Conservation (phyloP, 2,113 vertebrate genomes). For the Odobenus rosmarus region DNA sequence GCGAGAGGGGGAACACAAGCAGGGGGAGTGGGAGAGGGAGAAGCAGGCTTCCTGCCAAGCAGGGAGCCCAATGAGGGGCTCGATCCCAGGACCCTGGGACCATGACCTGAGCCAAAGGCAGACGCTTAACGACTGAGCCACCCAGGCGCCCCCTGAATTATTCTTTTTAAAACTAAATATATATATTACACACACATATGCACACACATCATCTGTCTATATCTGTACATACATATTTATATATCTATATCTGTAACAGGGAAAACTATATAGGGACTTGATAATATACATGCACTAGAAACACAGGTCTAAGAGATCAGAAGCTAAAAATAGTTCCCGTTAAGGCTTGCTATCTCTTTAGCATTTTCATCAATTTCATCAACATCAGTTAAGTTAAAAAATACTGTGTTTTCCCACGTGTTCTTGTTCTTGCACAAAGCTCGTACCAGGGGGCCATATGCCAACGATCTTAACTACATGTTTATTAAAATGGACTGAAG, state of each 20-base stretch:
- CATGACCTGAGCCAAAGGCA: too few species aligned
- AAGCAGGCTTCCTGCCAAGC: too few species aligned
- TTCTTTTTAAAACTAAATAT: background rate
- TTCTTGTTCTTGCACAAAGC: background rate
- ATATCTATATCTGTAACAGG: background rate
- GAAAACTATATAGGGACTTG: background rate
- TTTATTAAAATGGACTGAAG: slow-evolving; percentile 23
- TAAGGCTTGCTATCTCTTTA: slow-evolving; percentile 10
- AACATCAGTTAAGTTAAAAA: slow-evolving; percentile 2
- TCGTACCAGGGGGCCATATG: background rate
- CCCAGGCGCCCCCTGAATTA: background rate
- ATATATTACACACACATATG: background rate
- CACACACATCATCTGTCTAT: background rate
- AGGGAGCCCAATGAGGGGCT: too few species aligned
- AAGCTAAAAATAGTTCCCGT: slow-evolving; percentile 37
- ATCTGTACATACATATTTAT: background rate
- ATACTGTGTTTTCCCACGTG: background rate
- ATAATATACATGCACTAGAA: background rate
- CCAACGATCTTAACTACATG: background rate
- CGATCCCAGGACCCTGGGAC: too few species aligned
- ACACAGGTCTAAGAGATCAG: slow-evolving; percentile 17
- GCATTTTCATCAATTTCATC: slow-evolving; percentile 41
- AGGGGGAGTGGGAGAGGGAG: too few species aligned
- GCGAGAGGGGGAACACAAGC: too few species aligned
- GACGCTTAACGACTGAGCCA: background rate